Percentiles rank a stretch among this genome's conserved stretches.
Conservation (phyloP, 2,797 vertebrate genomes). For the Falco columbarius region DNA sequence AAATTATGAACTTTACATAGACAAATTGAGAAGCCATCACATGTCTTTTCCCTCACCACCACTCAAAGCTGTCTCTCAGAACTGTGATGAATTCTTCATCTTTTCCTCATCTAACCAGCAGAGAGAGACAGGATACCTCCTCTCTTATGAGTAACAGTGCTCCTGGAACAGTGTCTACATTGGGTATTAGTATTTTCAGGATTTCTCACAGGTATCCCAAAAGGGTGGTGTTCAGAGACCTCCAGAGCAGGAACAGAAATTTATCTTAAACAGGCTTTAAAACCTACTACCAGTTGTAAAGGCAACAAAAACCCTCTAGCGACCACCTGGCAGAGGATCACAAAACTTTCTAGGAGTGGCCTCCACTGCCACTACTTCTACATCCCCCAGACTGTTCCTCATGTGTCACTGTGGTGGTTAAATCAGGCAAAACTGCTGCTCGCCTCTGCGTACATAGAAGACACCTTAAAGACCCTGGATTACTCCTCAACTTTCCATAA, state of each 20-base stretch:
- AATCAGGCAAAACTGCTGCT: background rate
- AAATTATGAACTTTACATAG: background rate
- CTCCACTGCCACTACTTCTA: background rate
- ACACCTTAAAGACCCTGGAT: background rate
- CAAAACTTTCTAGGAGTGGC: background rate
- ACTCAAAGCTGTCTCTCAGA: background rate
- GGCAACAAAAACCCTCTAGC: background rate
- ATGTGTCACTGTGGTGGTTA: background rate
- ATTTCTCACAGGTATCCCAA: background rate
- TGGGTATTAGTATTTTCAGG: background rate
- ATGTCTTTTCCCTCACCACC: too few relatives aligned
- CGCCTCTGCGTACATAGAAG: background rate
- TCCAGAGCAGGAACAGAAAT: background rate
- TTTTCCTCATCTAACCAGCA: background rate
- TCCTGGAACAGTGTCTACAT: background rate
- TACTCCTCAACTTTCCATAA: slow-evolving; percentile 1
- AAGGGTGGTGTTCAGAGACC: background rate
- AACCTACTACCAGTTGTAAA: background rate
- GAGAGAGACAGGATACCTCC: background rate
- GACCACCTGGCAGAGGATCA: background rate
- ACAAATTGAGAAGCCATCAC: background rate
- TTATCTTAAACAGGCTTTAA: background rate
- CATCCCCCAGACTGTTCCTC: background rate
- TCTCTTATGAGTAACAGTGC: background rate
- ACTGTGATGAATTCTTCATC: background rate